Evolutionary conservation across 2,888 invertebrate genomes (phyloP), one percentile per base, ranked within the genome.

Genomic region (Harpagoxenus sublaevis): DNA sequence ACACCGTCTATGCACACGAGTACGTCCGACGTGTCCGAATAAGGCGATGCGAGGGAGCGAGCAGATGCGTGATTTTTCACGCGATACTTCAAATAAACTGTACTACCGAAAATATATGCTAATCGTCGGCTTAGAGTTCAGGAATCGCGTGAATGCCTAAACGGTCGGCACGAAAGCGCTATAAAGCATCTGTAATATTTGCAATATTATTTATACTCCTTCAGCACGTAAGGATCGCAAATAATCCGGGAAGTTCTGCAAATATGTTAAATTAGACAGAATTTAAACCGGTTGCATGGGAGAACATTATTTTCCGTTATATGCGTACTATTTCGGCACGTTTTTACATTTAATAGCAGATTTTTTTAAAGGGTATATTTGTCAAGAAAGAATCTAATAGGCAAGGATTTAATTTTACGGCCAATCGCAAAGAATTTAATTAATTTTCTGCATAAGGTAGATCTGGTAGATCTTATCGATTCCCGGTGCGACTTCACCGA

Each of bases 21-120:
- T 42, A 63, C 12, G 48, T 9, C 65, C 75, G 82, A 87, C 91
- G 87, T 88, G 84, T 70, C 91, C 91, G 85, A 91, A 92, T 90
- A 92, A 89, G 92, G 91, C 78, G 81, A 89, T 63, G 77, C 73
- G 45, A 60, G 42, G 51, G 66, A 70, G 28, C 62, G 42, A 86
- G 71, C 31, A 63, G 75, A 75, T 79, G 45, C 45, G 48, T 18
- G 48, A 60, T 71, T 81, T 81, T 81, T 81, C 60, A 62, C 48
- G 60, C 23, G 55, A 60, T 35, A 48, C 23, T 10, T 81, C 23
- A 71, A 81, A 79, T 28, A 60, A 12, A 4, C 18, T 15, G 35
- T 15, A 74, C 45, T 68, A 35, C 8, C 55, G 39, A 66, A 75
- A 71, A 71, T 23, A 62, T 53, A 63, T 53, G 62, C 68, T 66